Conservation (phyloP, 2,113 vertebrate genomes). For the Rhipidura dahli region DNA sequence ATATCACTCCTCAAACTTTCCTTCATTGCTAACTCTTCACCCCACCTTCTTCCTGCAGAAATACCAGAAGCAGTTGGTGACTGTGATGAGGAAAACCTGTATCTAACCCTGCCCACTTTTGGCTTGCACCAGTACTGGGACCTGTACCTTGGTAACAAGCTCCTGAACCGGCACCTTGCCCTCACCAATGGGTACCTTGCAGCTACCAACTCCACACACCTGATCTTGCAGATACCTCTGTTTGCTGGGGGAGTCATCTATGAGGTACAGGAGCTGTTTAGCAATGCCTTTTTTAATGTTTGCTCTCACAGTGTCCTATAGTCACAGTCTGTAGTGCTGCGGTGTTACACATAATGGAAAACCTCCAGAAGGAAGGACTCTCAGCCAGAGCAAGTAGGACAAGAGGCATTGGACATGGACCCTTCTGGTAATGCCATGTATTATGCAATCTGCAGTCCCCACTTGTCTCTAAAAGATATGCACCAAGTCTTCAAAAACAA, state of each 20-base stretch:
- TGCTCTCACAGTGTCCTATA: background rate
- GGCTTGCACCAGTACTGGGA: conserved; percentile 43
- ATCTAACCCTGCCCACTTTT: background rate
- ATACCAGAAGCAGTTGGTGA: conserved; percentile 42
- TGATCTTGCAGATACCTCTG: conserved; percentile 50
- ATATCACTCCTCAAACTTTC: background rate
- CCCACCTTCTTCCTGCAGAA: background rate
- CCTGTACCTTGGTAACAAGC: conserved; percentile 35
- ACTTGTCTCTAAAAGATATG: background rate
- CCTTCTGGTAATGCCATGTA: background rate
- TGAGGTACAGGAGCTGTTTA: conserved; percentile 10
- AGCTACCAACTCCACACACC: conserved; percentile 44
- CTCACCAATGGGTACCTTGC: conserved; percentile 8
- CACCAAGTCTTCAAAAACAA: background rate
- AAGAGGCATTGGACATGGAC: background rate
- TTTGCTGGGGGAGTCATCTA: conserved; percentile 55
- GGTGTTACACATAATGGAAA: background rate
- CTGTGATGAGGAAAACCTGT: conserved; percentile 53
- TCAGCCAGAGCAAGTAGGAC: background rate
- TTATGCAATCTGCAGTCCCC: background rate
- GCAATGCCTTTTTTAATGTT: background rate
- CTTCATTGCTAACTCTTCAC: background rate
- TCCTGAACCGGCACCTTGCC: background rate
- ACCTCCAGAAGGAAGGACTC: background rate
- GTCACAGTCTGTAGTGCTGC: background rate